Conservation (phyloP, 2,888 invertebrate species). For the Hemicrepidius hirtus region DNA sequence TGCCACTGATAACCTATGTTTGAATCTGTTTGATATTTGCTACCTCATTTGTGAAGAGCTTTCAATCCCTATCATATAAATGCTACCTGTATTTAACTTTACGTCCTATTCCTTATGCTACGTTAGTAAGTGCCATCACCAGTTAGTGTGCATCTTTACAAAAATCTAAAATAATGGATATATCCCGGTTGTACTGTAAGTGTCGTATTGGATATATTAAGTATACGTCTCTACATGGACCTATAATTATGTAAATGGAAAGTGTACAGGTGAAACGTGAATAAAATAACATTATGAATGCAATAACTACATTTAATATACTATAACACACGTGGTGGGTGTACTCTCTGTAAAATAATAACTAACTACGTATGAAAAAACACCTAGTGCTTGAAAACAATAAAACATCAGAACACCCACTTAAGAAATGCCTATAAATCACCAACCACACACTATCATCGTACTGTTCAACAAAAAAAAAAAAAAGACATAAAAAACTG, state of each 20-base stretch:
- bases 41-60: constrained; percentile 71
- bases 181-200: constrained; percentile 69
- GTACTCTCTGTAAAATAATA: constrained; percentile 54
- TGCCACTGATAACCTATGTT: constrained; percentile 68
- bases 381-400: constrained; percentile 53
- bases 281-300: constrained; percentile 51
- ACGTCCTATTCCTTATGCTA: constrained; percentile 69
- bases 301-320: constrained; percentile 50
- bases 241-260: constrained; percentile 45
- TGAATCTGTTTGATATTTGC: constrained; percentile 68
- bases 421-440: constrained; percentile 52
- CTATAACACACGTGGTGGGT: constrained; percentile 55
- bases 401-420: constrained; percentile 52
- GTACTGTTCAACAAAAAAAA: constrained; percentile 54
- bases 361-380: constrained; percentile 56
- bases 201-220: constrained; percentile 63
- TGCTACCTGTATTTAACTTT: constrained; percentile 54
- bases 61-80: constrained; percentile 51
- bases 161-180: constrained; percentile 67
- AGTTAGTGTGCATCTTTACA: constrained; percentile 71
- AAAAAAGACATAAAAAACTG: constrained; percentile 48
- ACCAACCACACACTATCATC: constrained; percentile 55
- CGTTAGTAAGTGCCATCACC: constrained; percentile 72
- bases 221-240: constrained; percentile 48
- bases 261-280: constrained; percentile 52